A percentile compares a stretch with the other conserved stretches of the same genome.
Conservation (phyloP, 2,888 invertebrate genomes). For the Lottia gigantea region DNA sequence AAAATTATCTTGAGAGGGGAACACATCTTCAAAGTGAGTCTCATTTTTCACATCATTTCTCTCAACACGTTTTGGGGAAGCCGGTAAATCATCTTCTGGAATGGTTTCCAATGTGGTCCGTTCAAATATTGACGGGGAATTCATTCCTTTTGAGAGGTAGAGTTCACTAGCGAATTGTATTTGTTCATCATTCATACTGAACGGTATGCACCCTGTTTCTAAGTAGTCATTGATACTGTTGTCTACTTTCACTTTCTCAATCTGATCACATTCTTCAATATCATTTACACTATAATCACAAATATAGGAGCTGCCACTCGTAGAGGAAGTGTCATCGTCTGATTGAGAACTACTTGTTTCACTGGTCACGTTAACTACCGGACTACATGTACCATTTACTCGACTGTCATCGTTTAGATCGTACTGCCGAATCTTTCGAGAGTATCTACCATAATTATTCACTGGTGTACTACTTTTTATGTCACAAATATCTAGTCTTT, state of each 20-base stretch:
- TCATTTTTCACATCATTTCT: constrained; percentile 35
- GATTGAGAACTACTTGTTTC: constrained; percentile 16
- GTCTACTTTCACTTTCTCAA: not conserved
- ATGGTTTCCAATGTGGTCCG: constrained; percentile 48
- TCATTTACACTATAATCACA: constrained; percentile 20
- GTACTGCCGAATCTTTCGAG: not conserved
- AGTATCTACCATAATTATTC: not conserved
- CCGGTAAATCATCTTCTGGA: constrained; percentile 41
- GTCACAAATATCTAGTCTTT: constrained; percentile 1
- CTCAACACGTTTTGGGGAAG: constrained; percentile 41
- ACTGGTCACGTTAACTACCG: not conserved
- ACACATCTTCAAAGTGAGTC: constrained; percentile 46
- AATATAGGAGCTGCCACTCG: constrained; percentile 27
- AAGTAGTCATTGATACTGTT: constrained; percentile 11
- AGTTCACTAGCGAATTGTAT: constrained; percentile 45
- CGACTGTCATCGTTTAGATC: constrained; percentile 6
- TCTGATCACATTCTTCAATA: constrained; percentile 7
- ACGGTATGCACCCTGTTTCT: constrained; percentile 5
- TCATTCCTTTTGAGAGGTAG: constrained; percentile 51
- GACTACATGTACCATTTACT: constrained; percentile 3
- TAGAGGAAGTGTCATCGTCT: constrained; percentile 18
- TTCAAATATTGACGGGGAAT: constrained; percentile 41
- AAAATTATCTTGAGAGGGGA: constrained; percentile 44
- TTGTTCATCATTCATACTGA: constrained; percentile 30
- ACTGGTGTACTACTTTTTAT: constrained; percentile 6